Base-by-base conservation (phyloP, 2,113 vertebrate species). In the Hemiscyllium ocellatum region DNA sequence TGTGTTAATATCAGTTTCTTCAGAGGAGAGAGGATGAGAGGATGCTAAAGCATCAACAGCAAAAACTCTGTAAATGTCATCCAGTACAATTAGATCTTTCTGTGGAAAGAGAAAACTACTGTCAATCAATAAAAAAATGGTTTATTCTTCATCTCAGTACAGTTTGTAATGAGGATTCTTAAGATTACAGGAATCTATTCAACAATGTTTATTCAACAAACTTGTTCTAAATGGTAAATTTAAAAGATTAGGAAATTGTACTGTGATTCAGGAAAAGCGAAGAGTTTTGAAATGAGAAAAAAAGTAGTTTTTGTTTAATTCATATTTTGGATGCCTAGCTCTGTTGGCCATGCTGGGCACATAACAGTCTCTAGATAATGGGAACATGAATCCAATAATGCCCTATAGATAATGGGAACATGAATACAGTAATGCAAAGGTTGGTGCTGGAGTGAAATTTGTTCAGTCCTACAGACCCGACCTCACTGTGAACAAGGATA, bases 11-110 rank as follows among this genome's bases (percentile, higher is more conserved):
- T 99, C 98, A 0, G 97, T 96, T 13, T 98, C 98, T 0, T 29
- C 65, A 52, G 97, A 97, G 90, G 98, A 98, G 20, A 99, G 98
- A 0, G 99, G 99, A 96, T 99, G 99, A 19, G 99, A 99, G n/a
- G 97, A 98, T 69, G 96, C 96, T 96, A 99, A 97, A 0, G 98
- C 98, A 0, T 99, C 99, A 0, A 98, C 97, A 0, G 97, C 97
- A 97, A 99, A 99, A 94, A 98, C 99, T 0, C 3, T 42, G n/a
- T 99, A 96, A 61, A 99, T 0, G 0, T 99, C 99, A 0, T 97
- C 97, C 6, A 98, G 97, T 69, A 99, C 96, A 4, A 98, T 98
- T 95, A 98, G 97, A 96, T 99, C 98, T 97, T 98, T 98, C 99
- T 99, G 97, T 68, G 87, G 70, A 90, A 95, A 95, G 10, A 37